A percentile compares a stretch with the other conserved stretches of the same genome.
Evolutionary conservation across 2,797 vertebrate species (phyloP).

Genomic region (Halcyon chelicuti): DNA sequence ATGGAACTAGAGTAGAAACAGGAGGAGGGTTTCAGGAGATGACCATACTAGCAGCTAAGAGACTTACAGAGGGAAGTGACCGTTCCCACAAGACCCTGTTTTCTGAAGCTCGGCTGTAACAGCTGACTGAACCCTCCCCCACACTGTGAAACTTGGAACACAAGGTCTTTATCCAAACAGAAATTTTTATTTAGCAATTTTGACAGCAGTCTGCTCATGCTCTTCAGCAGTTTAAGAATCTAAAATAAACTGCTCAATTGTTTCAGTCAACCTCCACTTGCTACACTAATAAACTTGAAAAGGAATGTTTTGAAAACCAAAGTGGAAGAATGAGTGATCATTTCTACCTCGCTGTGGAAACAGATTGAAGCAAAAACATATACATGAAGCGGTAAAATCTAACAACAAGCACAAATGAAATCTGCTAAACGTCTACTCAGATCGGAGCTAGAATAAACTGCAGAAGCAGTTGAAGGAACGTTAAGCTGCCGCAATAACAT

Average conservation of each 20-base stretch:
- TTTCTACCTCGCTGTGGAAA: background rate
- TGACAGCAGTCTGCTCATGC: background rate
- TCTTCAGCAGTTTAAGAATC: background rate
- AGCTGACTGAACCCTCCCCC: no score
- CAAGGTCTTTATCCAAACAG: background rate
- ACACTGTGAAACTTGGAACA: background rate
- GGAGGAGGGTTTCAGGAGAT: no score
- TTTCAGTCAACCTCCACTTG: background rate
- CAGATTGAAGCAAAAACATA: background rate
- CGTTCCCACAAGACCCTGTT: no score
- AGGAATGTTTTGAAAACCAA: background rate
- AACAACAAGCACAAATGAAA: background rate
- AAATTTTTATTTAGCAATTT: background rate
- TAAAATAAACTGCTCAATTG: conserved; percentile 29
- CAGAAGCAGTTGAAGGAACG: background rate
- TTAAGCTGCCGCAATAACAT: background rate
- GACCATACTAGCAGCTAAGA: no score
- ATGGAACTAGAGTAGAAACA: no score
- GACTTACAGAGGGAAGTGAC: no score
- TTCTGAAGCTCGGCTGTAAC: no score
- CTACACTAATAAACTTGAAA: background rate
- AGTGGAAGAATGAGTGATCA: background rate
- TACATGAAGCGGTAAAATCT: background rate
- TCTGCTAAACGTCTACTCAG: background rate
- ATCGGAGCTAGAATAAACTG: background rate